Evolutionary conservation across 2,797 vertebrate genomes (phyloP), one percentile per base, ranked within the genome.

Genomic region (Dicrostonyx torquatus): DNA sequence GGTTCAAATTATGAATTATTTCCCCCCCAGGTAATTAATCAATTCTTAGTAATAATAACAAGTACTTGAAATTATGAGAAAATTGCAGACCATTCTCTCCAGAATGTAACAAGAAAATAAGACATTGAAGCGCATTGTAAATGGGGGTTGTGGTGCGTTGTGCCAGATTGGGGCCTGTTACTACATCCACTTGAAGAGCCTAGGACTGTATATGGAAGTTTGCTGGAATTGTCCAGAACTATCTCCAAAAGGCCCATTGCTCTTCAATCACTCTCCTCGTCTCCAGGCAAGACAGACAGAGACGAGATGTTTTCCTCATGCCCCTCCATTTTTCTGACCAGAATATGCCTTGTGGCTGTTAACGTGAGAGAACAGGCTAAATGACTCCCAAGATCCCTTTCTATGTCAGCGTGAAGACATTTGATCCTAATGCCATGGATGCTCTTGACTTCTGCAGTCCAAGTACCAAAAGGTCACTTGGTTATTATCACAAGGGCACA

Each of bases 31-130:
- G 58, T 77, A 90, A 90, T 70, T 95, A 83, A 91, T 83, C 75
- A 2, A 15, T 79, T 37, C 18, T 77, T 92, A 83, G 40, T 91
- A 82, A 70, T n/a, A 85, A 34, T 78, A 64, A 86, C 76, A 82
- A 53, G 75, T 88, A 75, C 53, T 91, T 94, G 34, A 86, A 90
- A 83, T 80, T 88, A 7, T 53, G 50, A 62, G 87, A 77, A 97
- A 83, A 34, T 78, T 50, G 20, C 72, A 77, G 73, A 26, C 9
- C 53, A 76, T 20, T 91, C 4, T 55, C 86, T 45, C n/a, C 62
- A 77, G 18, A 9, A 94, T 5, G 82, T 55, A 77, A 2, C 20
- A 79, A n/a, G 45, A 92, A 58, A 95, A 53, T 48, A 26, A 50
- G 6, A 12, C 31, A 48, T 31, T 53, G 70, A 89, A 86, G 5